phyloP scores from a whole-genome alignment of 2,113 vertebrate genomes.

The Carassius gibelio region DNA sequence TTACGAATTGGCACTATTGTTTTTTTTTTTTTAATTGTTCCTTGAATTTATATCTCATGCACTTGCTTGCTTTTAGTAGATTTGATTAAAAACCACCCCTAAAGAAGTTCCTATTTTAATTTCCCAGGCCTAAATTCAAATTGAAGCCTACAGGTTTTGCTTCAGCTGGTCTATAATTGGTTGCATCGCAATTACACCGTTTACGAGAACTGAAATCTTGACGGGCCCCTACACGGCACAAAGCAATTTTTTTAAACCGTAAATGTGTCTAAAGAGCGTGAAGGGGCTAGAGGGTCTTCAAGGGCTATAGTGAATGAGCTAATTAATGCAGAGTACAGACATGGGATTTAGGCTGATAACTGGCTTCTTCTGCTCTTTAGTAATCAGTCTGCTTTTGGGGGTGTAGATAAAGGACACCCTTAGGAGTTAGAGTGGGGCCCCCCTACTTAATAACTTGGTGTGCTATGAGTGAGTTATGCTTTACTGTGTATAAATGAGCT shows the following conservation, averaged over 20 bases:
- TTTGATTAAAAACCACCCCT: background rate
- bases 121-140: conserved; percentile 30
- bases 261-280: conserved; percentile 51
- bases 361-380: conserved; percentile 39
- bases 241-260: conserved; percentile 46
- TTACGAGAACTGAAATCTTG: conserved; percentile 37
- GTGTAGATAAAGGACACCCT: conserved; percentile 41
- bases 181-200: conserved; percentile 35
- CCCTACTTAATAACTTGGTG: conserved; percentile 50
- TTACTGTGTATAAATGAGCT: conserved; percentile 44
- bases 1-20: background rate
- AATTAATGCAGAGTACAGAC: conserved; percentile 60
- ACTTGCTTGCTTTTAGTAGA: background rate
- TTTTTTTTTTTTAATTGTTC: background rate
- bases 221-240: conserved; percentile 3
- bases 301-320: conserved; percentile 48
- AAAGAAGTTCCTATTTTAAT: conserved; percentile 24
- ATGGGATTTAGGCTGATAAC: conserved; percentile 54
- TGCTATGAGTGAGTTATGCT: conserved; percentile 42
- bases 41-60: conserved; percentile 21
- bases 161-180: conserved; percentile 19
- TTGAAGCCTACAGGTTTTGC: conserved; percentile 23
- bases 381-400: conserved; percentile 45
- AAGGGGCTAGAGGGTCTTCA: conserved; percentile 46
- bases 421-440: conserved; percentile 27